phyloP scores from a whole-genome alignment of 2,888 invertebrate genomes.

The Brachyopa scutellaris region DNA sequence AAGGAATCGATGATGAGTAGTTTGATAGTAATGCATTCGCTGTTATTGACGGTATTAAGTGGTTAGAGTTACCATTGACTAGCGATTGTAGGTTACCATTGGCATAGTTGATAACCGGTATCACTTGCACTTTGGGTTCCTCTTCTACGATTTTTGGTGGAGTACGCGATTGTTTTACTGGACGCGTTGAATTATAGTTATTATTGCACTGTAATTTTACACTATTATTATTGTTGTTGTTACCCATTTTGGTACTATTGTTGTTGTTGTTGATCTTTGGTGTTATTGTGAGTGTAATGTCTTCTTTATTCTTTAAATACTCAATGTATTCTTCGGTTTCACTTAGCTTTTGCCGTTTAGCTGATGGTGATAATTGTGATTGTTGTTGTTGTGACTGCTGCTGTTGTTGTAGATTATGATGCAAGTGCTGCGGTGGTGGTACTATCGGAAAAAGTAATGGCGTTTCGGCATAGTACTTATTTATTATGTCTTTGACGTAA shows the following conservation, averaged over 20 bases:
- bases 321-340: slow-evolving; percentile 81
- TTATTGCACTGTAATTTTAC: slow-evolving; percentile 26
- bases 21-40: not conserved
- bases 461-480: slow-evolving; percentile 81
- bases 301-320: slow-evolving; percentile 81
- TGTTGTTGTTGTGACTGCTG: slow-evolving; percentile 54
- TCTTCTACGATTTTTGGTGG: slow-evolving; percentile 55
- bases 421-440: slow-evolving; percentile 71
- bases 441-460: slow-evolving; percentile 78
- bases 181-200: slow-evolving; percentile 46
- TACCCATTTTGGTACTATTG: slow-evolving; percentile 32
- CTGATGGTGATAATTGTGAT: slow-evolving; percentile 65
- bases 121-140: slow-evolving; percentile 62
- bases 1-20: slow-evolving; percentile 11
- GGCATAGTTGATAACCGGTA: slow-evolving; percentile 49
- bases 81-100: slow-evolving; percentile 45
- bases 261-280: slow-evolving; percentile 75
- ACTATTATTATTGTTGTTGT: slow-evolving; percentile 56
- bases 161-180: slow-evolving; percentile 45
- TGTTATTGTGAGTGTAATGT: slow-evolving; percentile 81
- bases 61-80: slow-evolving; percentile 45
- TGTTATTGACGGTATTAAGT: not conserved
- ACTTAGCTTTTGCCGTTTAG: slow-evolving; percentile 76
- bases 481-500: slow-evolving; percentile 81
- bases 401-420: slow-evolving; percentile 71